A percentile compares a stretch with the other conserved stretches of the same genome.
Evolutionary conservation across 2,797 vertebrate genomes (phyloP).

Genomic region (Glossophaga mutica): DNA sequence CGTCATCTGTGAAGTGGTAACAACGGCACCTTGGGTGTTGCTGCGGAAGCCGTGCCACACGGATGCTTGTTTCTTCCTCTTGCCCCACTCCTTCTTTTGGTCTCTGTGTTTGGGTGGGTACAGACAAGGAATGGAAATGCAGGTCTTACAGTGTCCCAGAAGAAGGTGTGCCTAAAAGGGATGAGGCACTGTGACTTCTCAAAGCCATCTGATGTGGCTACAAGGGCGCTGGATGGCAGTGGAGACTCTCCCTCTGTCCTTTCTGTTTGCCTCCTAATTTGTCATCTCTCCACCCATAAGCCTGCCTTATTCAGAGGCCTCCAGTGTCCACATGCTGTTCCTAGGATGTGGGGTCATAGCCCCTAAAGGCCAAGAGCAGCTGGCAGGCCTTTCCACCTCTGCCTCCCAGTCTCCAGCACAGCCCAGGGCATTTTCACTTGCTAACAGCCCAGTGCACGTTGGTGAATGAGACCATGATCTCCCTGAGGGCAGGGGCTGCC

Average conservation of each 20-base stretch:
- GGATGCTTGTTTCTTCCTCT: background rate
- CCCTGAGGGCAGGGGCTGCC: background rate
- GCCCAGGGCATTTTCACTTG: background rate
- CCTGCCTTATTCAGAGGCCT: background rate
- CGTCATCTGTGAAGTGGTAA: background rate
- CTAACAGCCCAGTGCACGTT: background rate
- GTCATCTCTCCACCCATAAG: background rate
- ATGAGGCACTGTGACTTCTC: background rate
- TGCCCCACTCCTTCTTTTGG: background rate
- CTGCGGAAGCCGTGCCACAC: background rate
- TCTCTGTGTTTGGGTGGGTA: background rate
- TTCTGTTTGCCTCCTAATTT: background rate
- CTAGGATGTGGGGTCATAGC: background rate
- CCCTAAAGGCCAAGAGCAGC: background rate
- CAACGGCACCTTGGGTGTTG: accelerated
- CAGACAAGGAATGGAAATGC: background rate
- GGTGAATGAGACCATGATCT: background rate
- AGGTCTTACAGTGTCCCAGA: background rate
- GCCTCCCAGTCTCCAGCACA: background rate
- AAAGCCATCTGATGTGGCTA: background rate
- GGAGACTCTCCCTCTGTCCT: background rate
- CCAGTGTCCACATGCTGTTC: background rate
- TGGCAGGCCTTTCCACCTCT: background rate
- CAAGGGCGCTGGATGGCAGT: background rate
- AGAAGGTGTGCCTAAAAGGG: background rate